Evolutionary conservation across 2,888 invertebrate species (phyloP), one percentile per base, ranked within the genome.

Genomic region (Mactromeris polynyma): DNA sequence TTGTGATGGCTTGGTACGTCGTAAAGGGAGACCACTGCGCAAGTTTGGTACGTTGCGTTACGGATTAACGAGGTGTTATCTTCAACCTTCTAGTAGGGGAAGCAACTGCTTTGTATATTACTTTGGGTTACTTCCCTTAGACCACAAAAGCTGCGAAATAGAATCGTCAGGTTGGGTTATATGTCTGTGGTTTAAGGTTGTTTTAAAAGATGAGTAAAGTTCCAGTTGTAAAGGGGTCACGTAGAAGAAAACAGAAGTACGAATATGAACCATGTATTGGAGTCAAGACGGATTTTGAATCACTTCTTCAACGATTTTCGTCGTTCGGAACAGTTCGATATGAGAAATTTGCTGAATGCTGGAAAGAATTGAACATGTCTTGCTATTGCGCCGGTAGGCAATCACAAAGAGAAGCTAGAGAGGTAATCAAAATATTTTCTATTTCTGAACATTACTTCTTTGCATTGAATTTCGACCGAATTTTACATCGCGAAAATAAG

Each of bases 311-410:
- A 51, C 90, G 84, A n/a, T 96, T 95, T 91, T 85, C 94, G 14
- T 90, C 90, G 31, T 89, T 92, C 11, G 93, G 94, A n/a, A 94
- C 95, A 9, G 95, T 96, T 14, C 91, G 96, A 17, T 96, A 95
- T 91, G 95, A 95, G 54, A 90, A 93, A 9, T 96, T 96, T 91
- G 93, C 94, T 9, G 92, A 93, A 82, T 92, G 95, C 26, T 96
- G 96, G 95, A 88, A 93, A 46, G 94, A 94, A 17, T 93, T 93
- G 94, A 95, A 95, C 33, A 92, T 96, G 91, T 93, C 94, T 0
- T 87, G 92, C 26, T 93, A 96, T 11, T 96, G 93, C 90, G 93
- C 94, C 19, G 96, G 96, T 7, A 86, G 96, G 83, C 92, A 94
- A 38, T 90, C 92, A 19, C 94, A 95, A 33, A 91, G 94, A 81